A percentile compares a stretch with the other conserved stretches of the same genome.
These are phyloP conservation scores for Diplosoma virens DNA, from an alignment of 23 tunicate genomes.

Conservation along the genomic window DNA sequence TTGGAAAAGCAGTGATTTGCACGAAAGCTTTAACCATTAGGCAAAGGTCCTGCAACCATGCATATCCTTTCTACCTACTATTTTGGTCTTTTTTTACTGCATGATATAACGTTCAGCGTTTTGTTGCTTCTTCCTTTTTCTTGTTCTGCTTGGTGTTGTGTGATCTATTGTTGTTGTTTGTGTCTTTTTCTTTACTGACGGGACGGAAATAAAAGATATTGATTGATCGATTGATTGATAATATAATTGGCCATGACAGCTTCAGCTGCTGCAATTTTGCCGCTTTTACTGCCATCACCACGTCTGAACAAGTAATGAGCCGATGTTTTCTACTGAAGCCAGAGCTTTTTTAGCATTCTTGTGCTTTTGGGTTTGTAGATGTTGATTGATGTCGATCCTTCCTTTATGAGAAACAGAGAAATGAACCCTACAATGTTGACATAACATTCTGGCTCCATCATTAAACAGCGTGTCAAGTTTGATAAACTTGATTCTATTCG, in stretches of 20 bases:
- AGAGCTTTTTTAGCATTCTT: constrained; percentile 1
- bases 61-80: no score
- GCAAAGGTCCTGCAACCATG: no score
- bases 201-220: no score
- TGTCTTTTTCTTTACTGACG: no score
- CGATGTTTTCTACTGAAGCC: constrained; percentile 3
- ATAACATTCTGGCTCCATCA: not conserved
- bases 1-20: not conserved
- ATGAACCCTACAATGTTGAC: not conserved
- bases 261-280: constrained; percentile 8
- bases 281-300: constrained; percentile 2
- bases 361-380: constrained; percentile 1
- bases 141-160: no score
- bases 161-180: no score
- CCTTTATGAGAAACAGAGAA: constrained; percentile 1
- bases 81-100: no score
- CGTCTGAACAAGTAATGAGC: not conserved
- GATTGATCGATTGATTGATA: no score
- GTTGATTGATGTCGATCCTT: constrained; percentile 12
- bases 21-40: constrained; percentile 5
- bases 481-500: constrained; percentile 3
- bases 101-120: no score
- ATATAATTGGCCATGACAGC: not conserved
- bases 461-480: constrained; percentile 3
- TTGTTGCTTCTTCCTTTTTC: no score